phyloP scores from a whole-genome alignment of 2,888 invertebrate genomes.

The Agonopterix heracliana region DNA sequence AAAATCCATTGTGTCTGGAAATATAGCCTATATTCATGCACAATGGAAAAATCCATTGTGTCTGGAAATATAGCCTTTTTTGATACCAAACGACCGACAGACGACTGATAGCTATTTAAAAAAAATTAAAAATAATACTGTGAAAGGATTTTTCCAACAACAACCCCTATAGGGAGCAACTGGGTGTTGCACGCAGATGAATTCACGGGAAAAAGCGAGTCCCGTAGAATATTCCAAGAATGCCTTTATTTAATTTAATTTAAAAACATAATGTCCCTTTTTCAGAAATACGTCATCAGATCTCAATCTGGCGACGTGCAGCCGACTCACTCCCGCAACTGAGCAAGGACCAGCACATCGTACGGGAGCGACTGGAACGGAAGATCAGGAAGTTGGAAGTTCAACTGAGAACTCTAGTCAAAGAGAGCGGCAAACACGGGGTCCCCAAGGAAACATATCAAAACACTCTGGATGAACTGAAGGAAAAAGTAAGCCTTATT shows the following conservation, averaged over 20 bases:
- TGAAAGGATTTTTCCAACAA: too few relatives aligned
- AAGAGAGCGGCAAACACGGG: conserved; percentile 51
- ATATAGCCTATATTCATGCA: too few relatives aligned
- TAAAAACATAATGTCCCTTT: neutral
- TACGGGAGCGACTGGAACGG: conserved; percentile 82
- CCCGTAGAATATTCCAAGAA: too few relatives aligned
- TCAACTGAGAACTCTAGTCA: conserved; percentile 25
- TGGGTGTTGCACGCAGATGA: too few relatives aligned
- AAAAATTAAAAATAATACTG: too few relatives aligned
- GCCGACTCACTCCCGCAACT: conserved; percentile 86
- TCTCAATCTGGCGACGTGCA: conserved; percentile 88
- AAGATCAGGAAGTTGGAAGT: conserved; percentile 81
- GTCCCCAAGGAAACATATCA: conserved; percentile 75
- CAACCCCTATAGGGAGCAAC: too few relatives aligned
- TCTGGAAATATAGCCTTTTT: too few relatives aligned
- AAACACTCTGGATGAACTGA: conserved; percentile 82
- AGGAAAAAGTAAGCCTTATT: conserved; percentile 77
- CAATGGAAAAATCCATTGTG: too few relatives aligned
- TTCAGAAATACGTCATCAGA: conserved; percentile 86
- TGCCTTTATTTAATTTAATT: neutral
- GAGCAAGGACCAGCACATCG: conserved; percentile 88
- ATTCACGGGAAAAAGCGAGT: too few relatives aligned
- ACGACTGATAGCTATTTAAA: too few relatives aligned
- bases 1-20: too few relatives aligned
- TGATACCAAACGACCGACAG: too few relatives aligned